Conservation (phyloP, 2,113 vertebrate species). For the Eulemur macaco region DNA sequence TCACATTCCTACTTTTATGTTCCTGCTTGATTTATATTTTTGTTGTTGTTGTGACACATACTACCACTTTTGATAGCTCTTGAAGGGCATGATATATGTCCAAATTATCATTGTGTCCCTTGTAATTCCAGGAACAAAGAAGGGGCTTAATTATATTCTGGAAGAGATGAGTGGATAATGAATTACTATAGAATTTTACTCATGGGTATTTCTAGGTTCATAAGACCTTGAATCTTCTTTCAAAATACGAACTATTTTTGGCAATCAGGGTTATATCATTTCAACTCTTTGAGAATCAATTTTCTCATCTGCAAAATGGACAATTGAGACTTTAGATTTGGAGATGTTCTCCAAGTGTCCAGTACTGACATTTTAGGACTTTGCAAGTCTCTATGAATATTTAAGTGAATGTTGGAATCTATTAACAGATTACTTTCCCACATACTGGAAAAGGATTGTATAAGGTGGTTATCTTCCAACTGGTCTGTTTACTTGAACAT, state of each 20-base stretch:
- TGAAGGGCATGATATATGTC: neutral
- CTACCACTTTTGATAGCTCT: neutral
- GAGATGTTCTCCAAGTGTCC: neutral
- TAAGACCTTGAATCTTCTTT: neutral
- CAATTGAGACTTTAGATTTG: neutral
- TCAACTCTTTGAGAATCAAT: neutral
- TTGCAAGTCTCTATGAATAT: neutral
- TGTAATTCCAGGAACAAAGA: neutral
- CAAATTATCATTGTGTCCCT: neutral
- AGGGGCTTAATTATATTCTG: neutral
- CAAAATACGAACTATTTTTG: neutral
- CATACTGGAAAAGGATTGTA: neutral
- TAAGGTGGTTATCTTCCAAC: neutral
- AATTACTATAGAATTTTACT: neutral
- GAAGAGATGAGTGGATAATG: neutral
- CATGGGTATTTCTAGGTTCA: neutral
- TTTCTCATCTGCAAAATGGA: neutral
- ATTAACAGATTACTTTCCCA: neutral
- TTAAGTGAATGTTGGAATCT: neutral
- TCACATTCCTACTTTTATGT: neutral
- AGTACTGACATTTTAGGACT: neutral
- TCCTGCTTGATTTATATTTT: neutral
- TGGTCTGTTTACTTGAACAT: neutral
- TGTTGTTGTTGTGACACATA: neutral
- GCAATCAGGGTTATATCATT: neutral